Base-by-base conservation (phyloP, 2,113 vertebrate genomes). In the Romanogobio albipinnatus region DNA sequence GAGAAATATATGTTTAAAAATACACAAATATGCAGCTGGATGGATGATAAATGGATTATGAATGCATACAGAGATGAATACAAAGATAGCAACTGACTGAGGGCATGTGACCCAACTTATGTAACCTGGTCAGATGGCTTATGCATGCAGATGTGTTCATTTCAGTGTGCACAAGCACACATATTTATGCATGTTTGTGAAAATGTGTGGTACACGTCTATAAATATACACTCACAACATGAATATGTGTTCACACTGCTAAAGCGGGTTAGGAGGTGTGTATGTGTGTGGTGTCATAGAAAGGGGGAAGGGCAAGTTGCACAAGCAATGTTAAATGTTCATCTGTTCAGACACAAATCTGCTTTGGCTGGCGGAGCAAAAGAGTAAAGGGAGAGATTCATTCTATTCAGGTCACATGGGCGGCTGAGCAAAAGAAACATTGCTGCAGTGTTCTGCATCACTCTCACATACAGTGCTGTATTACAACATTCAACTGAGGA, bases 311-410 rank as follows among this genome's bases (percentile, higher is more conserved):
- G 33, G 47, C 3, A 71, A 39, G 11, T 26, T 1, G 0, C 61
- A 64, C 24, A 66, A 49, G 5, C 59, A 14, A 24, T 33, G 61
- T 51, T 51, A 81, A 81, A 81, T 59, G 24, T 39, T 76, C 47
- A 86, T 75, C 15, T 64, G 59, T 64, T 24, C 24, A 84, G 58
- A 86, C 47, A 86, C 79, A 82, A 86, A 86, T 86, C 71, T 64
- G 68, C 78, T 82, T 75, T 76, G 78, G 26, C 71, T 47, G 73
- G 51, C 3, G 9, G 29, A 85, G 78, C 24, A 29, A 81, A 64
- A 76, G 79, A 75, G 47, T 11, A 26, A 45, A 64, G 61, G 56
- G 47, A 82, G 51, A 56, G 49, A 58, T 6, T 29, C 13, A 24
- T 66, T 81, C 66, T 53, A 51, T 53, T 76, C 29, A 59, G 76